Base-by-base conservation (phyloP, 2,888 invertebrate species). In the Hypsopygia costalis region DNA sequence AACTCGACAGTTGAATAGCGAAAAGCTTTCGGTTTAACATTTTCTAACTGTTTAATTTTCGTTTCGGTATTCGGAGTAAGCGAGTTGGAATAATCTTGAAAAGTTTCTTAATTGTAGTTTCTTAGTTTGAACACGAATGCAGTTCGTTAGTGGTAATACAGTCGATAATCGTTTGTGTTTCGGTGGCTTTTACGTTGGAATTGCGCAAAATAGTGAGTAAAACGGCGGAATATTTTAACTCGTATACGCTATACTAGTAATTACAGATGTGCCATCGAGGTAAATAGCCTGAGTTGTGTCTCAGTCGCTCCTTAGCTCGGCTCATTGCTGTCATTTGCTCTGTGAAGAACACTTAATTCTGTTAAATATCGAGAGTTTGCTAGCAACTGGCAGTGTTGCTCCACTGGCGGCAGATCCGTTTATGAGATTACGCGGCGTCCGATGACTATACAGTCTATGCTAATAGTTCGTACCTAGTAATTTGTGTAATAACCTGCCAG, bases 181-280 rank as follows among this genome's bases (percentile, higher is more conserved):
- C 44, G 43, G 49, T 55, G 64, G 67, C 55, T 56, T 72, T 73
- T 76, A 70, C 51, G 73, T 41, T 51, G 30, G 46, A 62, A 49
- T 53, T 42, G 46, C 53, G 44, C 46, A 60, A 55, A 69, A 64
- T 56, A 70, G 72, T 72, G 16, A 16, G 16, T 16, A 16, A 71
- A 75, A 68, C 69, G 74, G 58, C 66, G 68, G 72, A 70, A 74
- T 79, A 79, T 78, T 81, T 83, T 72, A 80, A 76, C 68, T 68
- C 65, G 69, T 77, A 69, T 73, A 74, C 67, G 68, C 67, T 69
- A 4, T 67, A 69, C 71, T n/a, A 76, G 76, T 86, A 85, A 85
- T 87, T 87, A 87, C 80, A 70, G 79, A 79, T 77, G 78, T 75
- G 75, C 70, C 65, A 70, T 73, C 66, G 77, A 75, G 79, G 78